Base-by-base conservation (phyloP, 2,113 vertebrate species). In the Mastomys natalensis region DNA sequence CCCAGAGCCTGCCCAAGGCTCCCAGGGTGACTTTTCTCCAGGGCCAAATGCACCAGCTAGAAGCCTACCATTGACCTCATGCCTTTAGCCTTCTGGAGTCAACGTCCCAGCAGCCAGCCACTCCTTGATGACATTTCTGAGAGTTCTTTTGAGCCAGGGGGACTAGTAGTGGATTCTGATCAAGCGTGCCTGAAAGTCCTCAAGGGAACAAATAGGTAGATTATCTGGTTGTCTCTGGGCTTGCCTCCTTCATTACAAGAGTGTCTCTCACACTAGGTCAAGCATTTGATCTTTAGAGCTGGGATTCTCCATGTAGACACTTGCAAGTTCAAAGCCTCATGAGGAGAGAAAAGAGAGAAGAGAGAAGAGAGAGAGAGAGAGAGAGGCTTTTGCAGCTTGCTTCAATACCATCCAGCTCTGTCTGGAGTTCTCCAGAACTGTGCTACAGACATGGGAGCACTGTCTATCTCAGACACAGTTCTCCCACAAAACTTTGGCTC, bases 1-100 rank as follows among this genome's bases (percentile, higher is more conserved):
- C 66, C 94, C 91, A 86, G 94, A 70, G 88, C 78, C 93, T 94
- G 62, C 91, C 97, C 89, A 43, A 34, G 34, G n/a, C 80, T 88
- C 93, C 68, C 34, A 5, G 3, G 64, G 81, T 85, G 84, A 74
- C 55, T 87, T 74, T 58, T 94, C 85, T 81, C 93, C 22, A 78
- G 31, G 87, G 90, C 91, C 87, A 68, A 87, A 91, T 66, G 55
- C 62, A 82, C 91, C 62, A 51, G 60, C 43, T 58, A 40, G 45
- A 87, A 94, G 78, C 31, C 94, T 34, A 0, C 19, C 48, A 45
- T 16, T 70, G 68, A 68, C 40, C 62, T 29, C 26, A 22, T 90
- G 53, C 55, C 48, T 95, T 70, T 84, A 90, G 62, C 26, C 78
- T 76, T 88, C 84, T 72, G 58, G 21, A 29, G 80, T 58, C 43